Conservation (phyloP, 30 jellyfish, hydroid and myxozoan species). For the Aurelia sp. region DNA sequence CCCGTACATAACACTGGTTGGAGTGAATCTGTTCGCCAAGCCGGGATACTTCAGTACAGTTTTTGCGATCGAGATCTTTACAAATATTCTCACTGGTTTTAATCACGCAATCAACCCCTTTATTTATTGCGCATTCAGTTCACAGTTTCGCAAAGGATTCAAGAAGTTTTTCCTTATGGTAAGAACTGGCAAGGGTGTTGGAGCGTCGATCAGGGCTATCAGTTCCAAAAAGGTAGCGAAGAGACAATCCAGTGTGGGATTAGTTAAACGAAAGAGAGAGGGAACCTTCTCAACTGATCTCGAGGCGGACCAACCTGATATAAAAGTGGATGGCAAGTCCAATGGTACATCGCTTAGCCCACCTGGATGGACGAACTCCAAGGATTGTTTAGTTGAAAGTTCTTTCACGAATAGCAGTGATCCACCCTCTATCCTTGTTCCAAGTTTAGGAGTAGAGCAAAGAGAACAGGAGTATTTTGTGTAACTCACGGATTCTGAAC, state of each 20-base stretch:
- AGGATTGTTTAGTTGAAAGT: no score
- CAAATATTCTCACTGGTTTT: slow-evolving; percentile 20
- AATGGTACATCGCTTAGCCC: no score
- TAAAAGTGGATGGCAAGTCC: no score
- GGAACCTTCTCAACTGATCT: not conserved
- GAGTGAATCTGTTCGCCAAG: slow-evolving; percentile 42
- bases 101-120: slow-evolving; percentile 67
- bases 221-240: not conserved
- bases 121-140: slow-evolving; percentile 74
- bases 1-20: slow-evolving; percentile 65
- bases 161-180: slow-evolving; percentile 7
- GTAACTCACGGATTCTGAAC: no score
- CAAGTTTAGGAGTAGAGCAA: no score
- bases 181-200: not conserved
- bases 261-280: not conserved
- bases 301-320: no score
- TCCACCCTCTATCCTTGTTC: no score
- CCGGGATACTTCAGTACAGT: slow-evolving; percentile 71
- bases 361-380: no score
- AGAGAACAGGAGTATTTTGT: no score
- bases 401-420: no score
- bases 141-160: slow-evolving; percentile 66
- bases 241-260: no score
- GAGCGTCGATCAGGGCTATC: not conserved
- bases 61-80: slow-evolving; percentile 57